phyloP scores from a whole-genome alignment of 2,888 invertebrate species.

The Eupithecia pulchellata region DNA sequence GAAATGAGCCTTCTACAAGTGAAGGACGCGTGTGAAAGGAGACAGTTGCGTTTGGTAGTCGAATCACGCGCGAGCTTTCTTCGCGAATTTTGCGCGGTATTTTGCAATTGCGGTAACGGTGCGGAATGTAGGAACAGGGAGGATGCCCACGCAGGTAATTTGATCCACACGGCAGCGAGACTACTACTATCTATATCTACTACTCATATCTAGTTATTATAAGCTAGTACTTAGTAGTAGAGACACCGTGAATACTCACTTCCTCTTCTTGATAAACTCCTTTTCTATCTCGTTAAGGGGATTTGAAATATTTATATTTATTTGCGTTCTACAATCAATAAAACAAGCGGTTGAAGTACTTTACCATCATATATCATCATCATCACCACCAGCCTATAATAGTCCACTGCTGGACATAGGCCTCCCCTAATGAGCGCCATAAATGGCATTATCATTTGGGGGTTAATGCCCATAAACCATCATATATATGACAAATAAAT shows the following conservation, averaged over 20 bases:
- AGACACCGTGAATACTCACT: neutral
- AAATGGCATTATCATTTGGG: too few species aligned
- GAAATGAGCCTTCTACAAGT: slow-evolving; percentile 12
- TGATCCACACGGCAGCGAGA: slow-evolving; percentile 20
- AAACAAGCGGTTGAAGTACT: neutral
- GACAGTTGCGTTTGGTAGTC: slow-evolving; percentile 63
- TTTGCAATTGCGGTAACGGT: slow-evolving; percentile 78
- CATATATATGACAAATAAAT: too few species aligned
- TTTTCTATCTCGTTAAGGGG: neutral
- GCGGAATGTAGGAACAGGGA: slow-evolving; percentile 63
- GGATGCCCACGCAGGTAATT: slow-evolving; percentile 38
- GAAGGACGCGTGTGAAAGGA: slow-evolving; percentile 29
- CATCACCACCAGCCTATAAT: too few species aligned
- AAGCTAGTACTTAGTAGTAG: slow-evolving; percentile 13
- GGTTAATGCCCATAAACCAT: too few species aligned
- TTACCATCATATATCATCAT: neutral
- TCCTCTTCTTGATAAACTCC: neutral
- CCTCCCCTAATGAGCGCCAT: too few species aligned
- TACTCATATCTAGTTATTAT: slow-evolving; percentile 21
- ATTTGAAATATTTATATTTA: neutral
- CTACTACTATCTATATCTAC: too few species aligned
- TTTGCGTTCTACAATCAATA: neutral
- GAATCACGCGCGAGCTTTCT: slow-evolving; percentile 82
- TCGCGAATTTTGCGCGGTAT: slow-evolving; percentile 82
- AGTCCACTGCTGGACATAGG: too few species aligned